Conservation (phyloP, 2,113 vertebrate species). For the Callipepla californica region DNA sequence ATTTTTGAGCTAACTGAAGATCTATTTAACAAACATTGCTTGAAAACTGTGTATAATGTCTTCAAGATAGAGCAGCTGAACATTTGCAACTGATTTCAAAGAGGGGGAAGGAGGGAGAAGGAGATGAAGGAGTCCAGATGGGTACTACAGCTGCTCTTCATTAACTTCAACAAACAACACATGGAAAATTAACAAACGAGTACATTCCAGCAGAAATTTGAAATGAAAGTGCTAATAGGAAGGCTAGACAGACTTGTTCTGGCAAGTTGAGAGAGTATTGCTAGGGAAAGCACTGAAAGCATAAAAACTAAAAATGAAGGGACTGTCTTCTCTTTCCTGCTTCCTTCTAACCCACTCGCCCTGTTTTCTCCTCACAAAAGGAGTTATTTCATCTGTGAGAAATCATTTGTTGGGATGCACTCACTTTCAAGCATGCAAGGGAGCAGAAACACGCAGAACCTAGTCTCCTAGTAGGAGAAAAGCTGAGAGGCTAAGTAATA, state of each 20-base stretch:
- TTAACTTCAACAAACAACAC: not conserved
- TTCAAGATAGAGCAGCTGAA: constrained; percentile 28
- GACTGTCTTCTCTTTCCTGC: not conserved
- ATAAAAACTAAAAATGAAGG: not conserved
- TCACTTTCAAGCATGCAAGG: not conserved
- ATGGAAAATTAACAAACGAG: not conserved
- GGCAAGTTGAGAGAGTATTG: not conserved
- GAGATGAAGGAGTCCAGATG: not conserved
- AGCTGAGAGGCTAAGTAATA: not conserved
- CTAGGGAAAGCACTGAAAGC: not conserved
- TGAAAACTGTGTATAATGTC: constrained; percentile 1
- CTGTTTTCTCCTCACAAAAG: not conserved
- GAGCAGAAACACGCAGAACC: not conserved
- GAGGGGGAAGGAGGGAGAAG: not conserved
- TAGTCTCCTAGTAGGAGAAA: not conserved
- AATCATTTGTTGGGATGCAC: not conserved
- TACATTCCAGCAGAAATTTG: constrained; percentile 45
- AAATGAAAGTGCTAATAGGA: constrained; percentile 19
- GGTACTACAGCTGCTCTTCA: constrained; percentile 38
- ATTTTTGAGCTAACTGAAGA: constrained; percentile 3
- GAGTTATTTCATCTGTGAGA: not conserved
- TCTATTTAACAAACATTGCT: constrained; percentile 30
- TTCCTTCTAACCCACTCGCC: not conserved
- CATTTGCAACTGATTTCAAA: not conserved
- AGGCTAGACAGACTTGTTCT: constrained; percentile 31